These are phyloP conservation scores for Bimastos eiseni DNA, from an alignment of 2,888 invertebrate genomes.

Conservation along the genomic window DNA sequence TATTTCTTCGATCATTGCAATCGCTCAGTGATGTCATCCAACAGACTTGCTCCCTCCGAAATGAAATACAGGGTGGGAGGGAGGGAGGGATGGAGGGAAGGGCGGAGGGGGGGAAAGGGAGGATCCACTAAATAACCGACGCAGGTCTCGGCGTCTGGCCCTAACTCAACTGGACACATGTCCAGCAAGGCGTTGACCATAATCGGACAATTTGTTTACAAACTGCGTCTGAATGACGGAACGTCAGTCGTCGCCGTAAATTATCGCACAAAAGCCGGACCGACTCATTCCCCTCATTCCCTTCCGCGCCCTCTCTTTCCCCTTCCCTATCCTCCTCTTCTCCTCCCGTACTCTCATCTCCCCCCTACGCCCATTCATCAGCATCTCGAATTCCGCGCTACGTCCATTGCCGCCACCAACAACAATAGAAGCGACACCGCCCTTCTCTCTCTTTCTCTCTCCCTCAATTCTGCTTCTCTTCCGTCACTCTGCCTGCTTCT, in stretches of 20 bases:
- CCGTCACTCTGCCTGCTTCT: neutral
- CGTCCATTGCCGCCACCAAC: neutral
- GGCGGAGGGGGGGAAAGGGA: neutral
- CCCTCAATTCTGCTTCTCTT: neutral
- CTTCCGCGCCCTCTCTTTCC: too few relatives aligned
- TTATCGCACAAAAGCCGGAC: neutral
- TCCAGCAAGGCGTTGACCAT: neutral
- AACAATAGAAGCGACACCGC: neutral
- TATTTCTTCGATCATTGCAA: neutral
- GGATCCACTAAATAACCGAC: neutral
- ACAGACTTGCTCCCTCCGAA: neutral
- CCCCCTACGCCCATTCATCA: neutral
- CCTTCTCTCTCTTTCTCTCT: neutral
- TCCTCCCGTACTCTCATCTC: neutral
- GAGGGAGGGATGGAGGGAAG: too few relatives aligned
- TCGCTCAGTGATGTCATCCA: neutral
- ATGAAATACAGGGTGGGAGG: too few relatives aligned
- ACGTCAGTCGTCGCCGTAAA: neutral
- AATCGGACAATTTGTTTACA: slow-evolving; percentile 6
- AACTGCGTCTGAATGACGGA: neutral
- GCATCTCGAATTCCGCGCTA: slow-evolving; percentile 13
- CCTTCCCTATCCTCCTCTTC: neutral
- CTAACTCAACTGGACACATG: neutral
- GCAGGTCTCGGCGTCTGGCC: neutral
- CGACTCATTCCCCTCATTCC: neutral